Percentiles rank a stretch among this genome's conserved stretches.
These are phyloP conservation scores for Nannobrachium achirus DNA, from an alignment of 2,113 vertebrate genomes.

Conservation along the genomic window DNA sequence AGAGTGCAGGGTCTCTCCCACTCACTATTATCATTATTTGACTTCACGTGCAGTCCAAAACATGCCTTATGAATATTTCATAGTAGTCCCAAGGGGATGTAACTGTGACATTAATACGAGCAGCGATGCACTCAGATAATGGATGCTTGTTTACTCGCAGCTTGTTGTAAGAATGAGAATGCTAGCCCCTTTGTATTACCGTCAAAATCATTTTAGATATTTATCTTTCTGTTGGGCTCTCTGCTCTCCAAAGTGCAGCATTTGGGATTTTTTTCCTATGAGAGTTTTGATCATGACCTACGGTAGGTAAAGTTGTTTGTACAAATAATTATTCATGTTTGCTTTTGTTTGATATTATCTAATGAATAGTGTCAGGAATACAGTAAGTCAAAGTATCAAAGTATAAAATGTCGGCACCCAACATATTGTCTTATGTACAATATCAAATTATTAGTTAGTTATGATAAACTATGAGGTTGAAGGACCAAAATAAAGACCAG, in stretches of 20 bases:
- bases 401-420: too few relatives aligned
- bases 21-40: constrained; percentile 16
- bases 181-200: background rate
- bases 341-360: too few relatives aligned
- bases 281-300: too few relatives aligned
- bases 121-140: constrained; percentile 51
- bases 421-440: too few relatives aligned
- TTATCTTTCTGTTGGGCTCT: background rate
- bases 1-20: constrained; percentile 18
- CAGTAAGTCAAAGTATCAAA: too few relatives aligned
- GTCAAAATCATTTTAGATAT: constrained; percentile 25
- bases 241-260: background rate
- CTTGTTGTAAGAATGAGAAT: constrained; percentile 23
- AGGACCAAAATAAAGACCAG: too few relatives aligned
- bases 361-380: too few relatives aligned
- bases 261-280: background rate
- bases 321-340: too few relatives aligned
- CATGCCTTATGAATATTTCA: constrained; percentile 59
- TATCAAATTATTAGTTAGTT: too few relatives aligned
- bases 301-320: too few relatives aligned
- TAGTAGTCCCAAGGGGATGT: constrained; percentile 29
- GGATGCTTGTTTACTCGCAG: constrained; percentile 57
- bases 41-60: constrained; percentile 42
- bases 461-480: too few relatives aligned
- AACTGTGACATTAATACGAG: constrained; percentile 45